Conservation (phyloP, 2,888 invertebrate species). For the Teleiodes luculella region DNA sequence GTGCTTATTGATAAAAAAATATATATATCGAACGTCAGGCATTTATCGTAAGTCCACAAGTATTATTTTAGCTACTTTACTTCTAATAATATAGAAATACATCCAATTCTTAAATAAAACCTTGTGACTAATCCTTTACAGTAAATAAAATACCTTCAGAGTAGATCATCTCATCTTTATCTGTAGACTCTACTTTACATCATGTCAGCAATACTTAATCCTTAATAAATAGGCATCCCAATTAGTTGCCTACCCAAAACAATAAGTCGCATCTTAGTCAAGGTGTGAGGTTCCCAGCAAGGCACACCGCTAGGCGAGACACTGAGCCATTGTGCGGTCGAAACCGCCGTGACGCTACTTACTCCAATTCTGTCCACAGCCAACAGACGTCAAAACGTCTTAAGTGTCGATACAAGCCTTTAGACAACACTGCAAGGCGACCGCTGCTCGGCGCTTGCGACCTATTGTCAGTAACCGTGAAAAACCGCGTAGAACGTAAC, state of each 20-base stretch:
- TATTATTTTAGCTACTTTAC: too few relatives aligned
- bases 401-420: constrained; percentile 47
- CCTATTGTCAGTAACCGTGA: constrained; percentile 32
- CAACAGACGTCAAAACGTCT: constrained; percentile 51
- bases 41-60: too few relatives aligned
- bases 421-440: constrained; percentile 36
- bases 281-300: constrained; percentile 72
- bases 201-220: constrained; percentile 13
- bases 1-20: too few relatives aligned
- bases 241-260: constrained; percentile 69
- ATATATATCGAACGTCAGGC: too few relatives aligned
- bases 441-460: constrained; percentile 46
- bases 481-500: constrained; percentile 34
- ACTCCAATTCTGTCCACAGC: constrained; percentile 73
- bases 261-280: constrained; percentile 66
- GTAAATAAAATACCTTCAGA: neutral
- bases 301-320: constrained; percentile 71
- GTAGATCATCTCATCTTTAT: neutral
- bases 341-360: constrained; percentile 77
- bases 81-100: too few relatives aligned
- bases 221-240: constrained; percentile 43
- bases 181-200: neutral
- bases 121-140: too few relatives aligned
- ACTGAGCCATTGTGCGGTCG: constrained; percentile 74
- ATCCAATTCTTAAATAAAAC: too few relatives aligned